Base-by-base conservation (phyloP, 2,113 vertebrate species). In the Spermophilus dauricus region DNA sequence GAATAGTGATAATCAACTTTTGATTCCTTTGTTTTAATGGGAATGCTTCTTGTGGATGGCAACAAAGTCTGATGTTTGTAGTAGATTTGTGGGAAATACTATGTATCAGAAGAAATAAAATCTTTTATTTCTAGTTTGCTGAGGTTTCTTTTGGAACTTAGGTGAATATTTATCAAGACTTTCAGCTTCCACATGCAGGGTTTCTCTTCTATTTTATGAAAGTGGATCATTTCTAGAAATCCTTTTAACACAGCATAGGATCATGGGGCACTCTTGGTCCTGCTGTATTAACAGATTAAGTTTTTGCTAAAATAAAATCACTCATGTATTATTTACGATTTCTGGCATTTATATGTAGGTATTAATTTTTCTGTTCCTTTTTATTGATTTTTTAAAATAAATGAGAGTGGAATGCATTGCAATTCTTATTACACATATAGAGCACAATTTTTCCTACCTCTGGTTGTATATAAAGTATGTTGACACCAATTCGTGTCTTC, bases 21-120 rank as follows among this genome's bases (percentile, higher is more conserved):
- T 83, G 61, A 93, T 67, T 95, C 14, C 8, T 90, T 84, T 85
- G 32, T 93, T 89, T 80, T 85, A 78, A 81, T 51, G 70, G 2
- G 9, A 86, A 85, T 77, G 51, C 14, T 80, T 95, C 10, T 70
- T 37, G 17, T 45, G 45, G 86, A 69, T 94, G 24, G 30, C 5
- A 39, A 12, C 28, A 61, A 58, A 87, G 28, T n/a, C 26, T 48
- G 61, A 56, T 13, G 1, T 85, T 96, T 96, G 8, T 56, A 48
- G 14, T 86, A 51, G 39, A 45, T 73, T 80, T 94, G 56, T 92
- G 53, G 28, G 76, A 16, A 63, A 70, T 89, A 26, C 13, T 2
- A 8, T 85, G 91, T 91, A 94, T 80, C n/a, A 80, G 48, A 11
- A 76, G 12, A 93, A 77, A 83, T 86, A 42, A 80, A 78, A 26